Evolutionary conservation across 2,113 vertebrate species (phyloP), one percentile per base, ranked within the genome.

Genomic region (Gambusia affinis): DNA sequence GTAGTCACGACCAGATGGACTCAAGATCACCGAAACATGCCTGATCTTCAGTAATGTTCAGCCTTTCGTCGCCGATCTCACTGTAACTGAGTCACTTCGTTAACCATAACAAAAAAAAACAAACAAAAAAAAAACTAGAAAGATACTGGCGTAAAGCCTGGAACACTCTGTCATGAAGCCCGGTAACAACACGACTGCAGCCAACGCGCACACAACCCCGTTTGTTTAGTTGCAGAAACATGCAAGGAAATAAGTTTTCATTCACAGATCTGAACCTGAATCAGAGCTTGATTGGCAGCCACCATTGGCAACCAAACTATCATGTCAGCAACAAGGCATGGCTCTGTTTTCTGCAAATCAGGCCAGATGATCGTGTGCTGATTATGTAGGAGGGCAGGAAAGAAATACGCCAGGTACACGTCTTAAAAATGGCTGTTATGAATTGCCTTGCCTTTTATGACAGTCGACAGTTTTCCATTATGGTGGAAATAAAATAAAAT

Each of bases 31-130:
- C 47, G 19, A 24, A 68, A 79, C 8, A 64, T 1, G 39, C 68
- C 64, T 76, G 35, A 70, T 82, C 30, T 57, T 87, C 19, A n/a
- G 39, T 80, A 85, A 90, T 87, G 70, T 85, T 84, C 60, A 87
- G 85, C 70, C 67, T 61, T 31, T 67, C 64, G 24, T 79, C 64
- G 51, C 44, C 37, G 22, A 44, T 79, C 44, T 70, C 60, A 75
- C 70, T 47, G 68, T 11, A 15, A 69, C 69, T 76, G 28, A 80
- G 37, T 81, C 82, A 81, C 64, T 74, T 75, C 0, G 57, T 80
- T 80, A 75, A 85, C 70, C 64, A 82, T 87, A 85, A 79, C 31
- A 73, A 84, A 57, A 80, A 63, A 75, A 24, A 78, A 33, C 63
- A 75, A 19, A 81, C 27, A 44, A 1, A 8, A 57, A 57, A 57